These are phyloP conservation scores for Ceratitis capitata DNA, from an alignment of 1,140 invertebrate genomes.

Conservation along the genomic window DNA sequence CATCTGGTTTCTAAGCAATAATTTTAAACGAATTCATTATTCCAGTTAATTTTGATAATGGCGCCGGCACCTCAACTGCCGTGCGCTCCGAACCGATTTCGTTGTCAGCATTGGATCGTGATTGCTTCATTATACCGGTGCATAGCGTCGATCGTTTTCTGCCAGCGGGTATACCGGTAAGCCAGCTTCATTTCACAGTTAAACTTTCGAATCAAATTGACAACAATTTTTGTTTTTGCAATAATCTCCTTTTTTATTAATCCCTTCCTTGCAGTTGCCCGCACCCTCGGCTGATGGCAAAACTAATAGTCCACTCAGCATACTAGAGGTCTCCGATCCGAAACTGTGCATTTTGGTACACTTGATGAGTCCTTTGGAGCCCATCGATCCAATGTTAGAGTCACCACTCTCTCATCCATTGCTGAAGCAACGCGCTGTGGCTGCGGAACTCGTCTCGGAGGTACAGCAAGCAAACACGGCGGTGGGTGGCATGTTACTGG, in stretches of 20 bases:
- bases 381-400: slow-evolving; percentile 83
- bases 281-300: slow-evolving; percentile 66
- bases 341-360: slow-evolving; percentile 87
- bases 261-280: slow-evolving; percentile 65
- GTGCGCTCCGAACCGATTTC: slow-evolving; percentile 74
- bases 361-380: slow-evolving; percentile 85
- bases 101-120: slow-evolving; percentile 80
- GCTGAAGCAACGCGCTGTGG: slow-evolving; percentile 79
- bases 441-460: slow-evolving; percentile 80
- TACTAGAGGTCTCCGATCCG: slow-evolving; percentile 86
- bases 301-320: slow-evolving; percentile 74
- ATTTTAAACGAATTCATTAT: slow-evolving; percentile 35
- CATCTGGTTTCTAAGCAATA: too few species aligned
- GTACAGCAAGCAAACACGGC: slow-evolving; percentile 76
- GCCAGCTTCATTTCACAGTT: background rate
- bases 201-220: background rate
- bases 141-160: slow-evolving; percentile 85
- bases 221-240: too few species aligned
- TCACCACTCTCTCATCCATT: slow-evolving; percentile 80
- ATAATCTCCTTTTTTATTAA: too few species aligned
- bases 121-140: slow-evolving; percentile 90
- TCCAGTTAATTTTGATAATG: slow-evolving; percentile 55
- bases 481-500: slow-evolving; percentile 81
- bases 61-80: slow-evolving; percentile 42
- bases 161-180: slow-evolving; percentile 85